Conservation (phyloP, 2,797 vertebrate species). For the Brotula barbata region DNA sequence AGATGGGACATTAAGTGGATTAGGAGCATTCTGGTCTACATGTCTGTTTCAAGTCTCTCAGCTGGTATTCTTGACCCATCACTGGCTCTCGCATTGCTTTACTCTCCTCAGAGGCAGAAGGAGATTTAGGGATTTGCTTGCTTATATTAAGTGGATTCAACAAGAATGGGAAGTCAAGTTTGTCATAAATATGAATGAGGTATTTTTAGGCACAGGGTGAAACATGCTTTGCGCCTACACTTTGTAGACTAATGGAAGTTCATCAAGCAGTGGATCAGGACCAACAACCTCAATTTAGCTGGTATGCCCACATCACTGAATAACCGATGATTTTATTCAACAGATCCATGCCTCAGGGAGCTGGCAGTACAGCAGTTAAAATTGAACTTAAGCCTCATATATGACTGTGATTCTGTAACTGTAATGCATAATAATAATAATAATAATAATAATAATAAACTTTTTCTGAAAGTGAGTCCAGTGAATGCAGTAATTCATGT, state of each 20-base stretch:
- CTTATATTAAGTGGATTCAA: constrained; percentile 81
- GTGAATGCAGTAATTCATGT: constrained; percentile 45
- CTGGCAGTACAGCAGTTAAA: too few species aligned
- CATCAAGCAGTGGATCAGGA: constrained; percentile 73
- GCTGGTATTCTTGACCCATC: constrained; percentile 71
- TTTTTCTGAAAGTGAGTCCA: constrained; percentile 48
- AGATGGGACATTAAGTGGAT: constrained; percentile 34
- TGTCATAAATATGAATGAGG: constrained; percentile 81
- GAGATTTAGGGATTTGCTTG: constrained; percentile 72
- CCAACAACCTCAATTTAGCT: constrained; percentile 69
- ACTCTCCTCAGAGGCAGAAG: constrained; percentile 51
- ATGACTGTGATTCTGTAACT: too few species aligned
- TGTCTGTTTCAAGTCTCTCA: constrained; percentile 45
- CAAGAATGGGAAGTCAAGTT: constrained; percentile 70
- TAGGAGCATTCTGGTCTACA: constrained; percentile 19
- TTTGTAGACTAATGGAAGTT: constrained; percentile 66
- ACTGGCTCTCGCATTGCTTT: constrained; percentile 42
- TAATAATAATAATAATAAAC: too few species aligned
- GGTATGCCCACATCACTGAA: constrained; percentile 33
- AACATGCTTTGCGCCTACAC: constrained; percentile 61
- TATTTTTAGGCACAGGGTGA: constrained; percentile 55
- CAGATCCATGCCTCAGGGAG: too few species aligned
- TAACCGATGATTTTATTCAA: too few species aligned
- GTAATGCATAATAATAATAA: too few species aligned
- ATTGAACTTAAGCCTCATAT: too few species aligned